phyloP scores from a whole-genome alignment of 2,797 vertebrate species.

The Antennarius maculatus region DNA sequence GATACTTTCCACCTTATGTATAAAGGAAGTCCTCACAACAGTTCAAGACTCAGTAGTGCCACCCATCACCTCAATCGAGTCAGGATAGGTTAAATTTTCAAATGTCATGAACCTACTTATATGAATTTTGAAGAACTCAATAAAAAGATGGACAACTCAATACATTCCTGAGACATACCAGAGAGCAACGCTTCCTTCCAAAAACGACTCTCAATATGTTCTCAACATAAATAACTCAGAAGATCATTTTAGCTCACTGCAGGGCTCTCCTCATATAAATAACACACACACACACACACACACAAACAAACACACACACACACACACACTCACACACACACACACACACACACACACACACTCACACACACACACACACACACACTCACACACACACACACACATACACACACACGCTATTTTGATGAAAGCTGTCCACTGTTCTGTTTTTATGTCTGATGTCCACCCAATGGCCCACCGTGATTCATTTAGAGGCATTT shows the following conservation, averaged over 20 bases:
- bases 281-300: constrained; percentile 10
- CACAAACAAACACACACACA: constrained; percentile 3
- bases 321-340: neutral
- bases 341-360: constrained; percentile 13
- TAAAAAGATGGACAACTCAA: neutral
- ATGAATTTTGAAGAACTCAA: no score
- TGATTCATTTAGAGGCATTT: constrained; percentile 52
- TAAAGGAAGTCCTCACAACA: neutral
- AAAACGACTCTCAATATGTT: constrained; percentile 22
- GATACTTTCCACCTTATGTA: no score
- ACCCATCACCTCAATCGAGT: no score
- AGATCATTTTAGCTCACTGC: neutral
- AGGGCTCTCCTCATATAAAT: neutral
- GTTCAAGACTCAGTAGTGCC: neutral
- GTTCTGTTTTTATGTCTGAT: constrained; percentile 53
- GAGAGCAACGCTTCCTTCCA: neutral
- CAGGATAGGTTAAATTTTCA: no score
- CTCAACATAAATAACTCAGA: constrained; percentile 22
- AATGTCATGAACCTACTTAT: no score
- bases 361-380: neutral
- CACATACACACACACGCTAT: constrained; percentile 13
- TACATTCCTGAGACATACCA: neutral
- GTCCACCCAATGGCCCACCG: constrained; percentile 41
- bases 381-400: neutral
- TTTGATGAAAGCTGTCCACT: constrained; percentile 45